Evolutionary conservation across 2,113 vertebrate species (phyloP), one percentile per base, ranked within the genome.

Genomic region (Pomatostomus ruficeps): DNA sequence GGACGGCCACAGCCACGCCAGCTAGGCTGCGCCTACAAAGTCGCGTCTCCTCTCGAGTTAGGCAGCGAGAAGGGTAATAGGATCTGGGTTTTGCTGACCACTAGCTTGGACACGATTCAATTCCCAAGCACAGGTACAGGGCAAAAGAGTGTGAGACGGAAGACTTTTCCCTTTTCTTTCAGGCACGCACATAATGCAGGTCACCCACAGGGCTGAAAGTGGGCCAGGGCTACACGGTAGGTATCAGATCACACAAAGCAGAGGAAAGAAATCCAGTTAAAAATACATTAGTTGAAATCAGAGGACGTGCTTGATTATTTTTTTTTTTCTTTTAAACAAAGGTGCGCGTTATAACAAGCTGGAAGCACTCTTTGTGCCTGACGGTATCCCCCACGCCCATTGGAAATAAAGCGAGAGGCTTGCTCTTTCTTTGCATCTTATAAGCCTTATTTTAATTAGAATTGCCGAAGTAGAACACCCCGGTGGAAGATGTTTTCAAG

Each of bases 241-340:
- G 91, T 65, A 93, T 91, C 70, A n/a, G 74, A 93, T 95, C 89
- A 88, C 83, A 83, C 70, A 87, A 80, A 85, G 58, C 71, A 83
- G 42, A 77, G 87, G 82, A 61, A 88, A 94, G 74, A 93, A 91
- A 91, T 83, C 62, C 75, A 29, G 94, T 95, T 96, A 77, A 89
- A 95, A 95, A 95, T 86, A 96, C 96, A 96, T 96, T 82, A 89
- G 72, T 58, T 95, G 91, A 89, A 94, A 98, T 97, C 96, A 98
- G 97, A 98, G 94, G 97, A 97, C 96, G 92, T 97, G 92, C 89
- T 98, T 98, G 86, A 97, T 97, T 96, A 6, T 87, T 88, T 94
- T 95, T 80, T 67, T 83, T 77, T 77, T 66, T 12, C 93, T 98
- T 97, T 98, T 97, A 98, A 97, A 97, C 97, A 98, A 97, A 97